A percentile compares a stretch with the other conserved stretches of the same genome.
phyloP scores from a whole-genome alignment of 1,140 invertebrate genomes.

The Platyscapa corneri region DNA sequence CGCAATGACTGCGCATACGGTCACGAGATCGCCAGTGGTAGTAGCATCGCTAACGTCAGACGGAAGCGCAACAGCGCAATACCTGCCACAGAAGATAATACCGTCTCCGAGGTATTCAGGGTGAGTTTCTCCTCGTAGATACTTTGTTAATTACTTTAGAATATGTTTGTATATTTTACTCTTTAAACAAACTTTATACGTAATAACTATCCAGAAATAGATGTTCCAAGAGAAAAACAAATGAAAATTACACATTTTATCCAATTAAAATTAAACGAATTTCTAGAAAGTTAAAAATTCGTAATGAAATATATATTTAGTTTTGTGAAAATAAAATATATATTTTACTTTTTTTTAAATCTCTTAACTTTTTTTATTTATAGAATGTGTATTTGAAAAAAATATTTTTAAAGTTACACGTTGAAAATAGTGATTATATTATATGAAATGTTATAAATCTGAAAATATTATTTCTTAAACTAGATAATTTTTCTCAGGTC shows the following conservation, averaged over 20 bases:
- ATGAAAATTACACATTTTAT: not conserved
- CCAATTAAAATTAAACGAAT: no score
- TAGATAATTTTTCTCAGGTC: not conserved
- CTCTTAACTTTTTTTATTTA: no score
- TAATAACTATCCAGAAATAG: not conserved
- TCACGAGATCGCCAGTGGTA: not conserved
- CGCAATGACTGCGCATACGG: not conserved
- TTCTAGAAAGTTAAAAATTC: no score
- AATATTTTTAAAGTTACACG: no score
- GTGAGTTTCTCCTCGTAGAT: slow-evolving; percentile 53
- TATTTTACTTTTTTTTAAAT: no score
- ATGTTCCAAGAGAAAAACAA: not conserved
- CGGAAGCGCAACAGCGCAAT: slow-evolving; percentile 62
- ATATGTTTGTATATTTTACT: not conserved
- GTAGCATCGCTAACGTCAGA: slow-evolving; percentile 45
- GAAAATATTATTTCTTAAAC: not conserved
- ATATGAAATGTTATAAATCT: no score
- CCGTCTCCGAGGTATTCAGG: slow-evolving; percentile 63
- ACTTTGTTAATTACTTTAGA: not conserved
- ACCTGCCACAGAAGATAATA: slow-evolving; percentile 63
- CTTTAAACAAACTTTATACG: not conserved
- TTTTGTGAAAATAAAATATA: no score
- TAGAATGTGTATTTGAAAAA: no score
- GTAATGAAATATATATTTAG: no score
- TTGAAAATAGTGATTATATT: no score